phyloP scores from a whole-genome alignment of 2,888 invertebrate genomes.

The Callimorpha dominula region DNA sequence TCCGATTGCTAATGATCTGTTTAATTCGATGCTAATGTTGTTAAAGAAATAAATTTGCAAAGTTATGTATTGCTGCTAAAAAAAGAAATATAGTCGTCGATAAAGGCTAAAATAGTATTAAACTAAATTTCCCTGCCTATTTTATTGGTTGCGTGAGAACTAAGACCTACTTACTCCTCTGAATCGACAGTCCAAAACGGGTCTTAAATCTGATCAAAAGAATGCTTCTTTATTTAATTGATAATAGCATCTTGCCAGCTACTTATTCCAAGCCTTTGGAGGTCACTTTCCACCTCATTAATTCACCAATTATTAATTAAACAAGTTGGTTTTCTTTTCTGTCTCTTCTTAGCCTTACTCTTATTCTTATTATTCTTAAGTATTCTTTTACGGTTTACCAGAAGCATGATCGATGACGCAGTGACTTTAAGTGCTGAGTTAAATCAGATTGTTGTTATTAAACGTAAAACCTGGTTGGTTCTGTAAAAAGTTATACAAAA shows the following conservation, averaged over 20 bases:
- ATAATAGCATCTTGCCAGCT: background rate
- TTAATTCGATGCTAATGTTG: conserved; percentile 4
- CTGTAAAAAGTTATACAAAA: no score
- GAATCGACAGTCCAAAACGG: background rate
- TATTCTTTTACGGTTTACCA: no score
- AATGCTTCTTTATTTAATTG: background rate
- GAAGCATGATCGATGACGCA: no score
- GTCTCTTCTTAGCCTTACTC: no score
- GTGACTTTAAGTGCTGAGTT: no score
- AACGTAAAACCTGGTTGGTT: no score
- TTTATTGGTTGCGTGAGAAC: background rate
- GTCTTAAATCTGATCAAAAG: background rate
- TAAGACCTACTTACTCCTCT: background rate
- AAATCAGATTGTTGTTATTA: no score
- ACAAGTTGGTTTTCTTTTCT: background rate
- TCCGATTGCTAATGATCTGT: conserved; percentile 13
- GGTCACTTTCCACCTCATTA: background rate
- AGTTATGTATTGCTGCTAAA: background rate
- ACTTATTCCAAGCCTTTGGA: background rate
- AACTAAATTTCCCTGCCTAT: background rate
- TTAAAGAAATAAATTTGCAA: conserved; percentile 10
- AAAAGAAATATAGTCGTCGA: conserved; percentile 7
- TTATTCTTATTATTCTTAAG: no score
- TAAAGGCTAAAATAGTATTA: background rate
- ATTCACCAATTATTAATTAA: background rate